Percentiles rank a stretch among this genome's conserved stretches.
These are phyloP conservation scores for Crenichthys baileyi DNA, from an alignment of 2,797 vertebrate species.

Conservation along the genomic window DNA sequence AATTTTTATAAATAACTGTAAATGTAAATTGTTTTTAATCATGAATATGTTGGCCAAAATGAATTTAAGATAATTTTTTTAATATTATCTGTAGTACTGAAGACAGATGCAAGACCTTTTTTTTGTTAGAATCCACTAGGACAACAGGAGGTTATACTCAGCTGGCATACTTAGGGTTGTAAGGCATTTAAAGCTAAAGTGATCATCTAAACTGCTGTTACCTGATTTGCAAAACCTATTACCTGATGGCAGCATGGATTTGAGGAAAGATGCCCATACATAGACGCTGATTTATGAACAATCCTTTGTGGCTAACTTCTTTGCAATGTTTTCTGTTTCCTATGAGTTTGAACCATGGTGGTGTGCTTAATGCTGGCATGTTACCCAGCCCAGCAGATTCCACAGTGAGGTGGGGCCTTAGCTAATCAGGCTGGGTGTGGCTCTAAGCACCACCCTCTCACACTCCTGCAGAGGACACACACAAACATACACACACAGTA, in stretches of 20 bases:
- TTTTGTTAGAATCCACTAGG: too few relatives aligned
- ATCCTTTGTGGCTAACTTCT: too few relatives aligned
- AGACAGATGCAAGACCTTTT: not conserved
- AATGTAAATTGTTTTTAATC: too few relatives aligned
- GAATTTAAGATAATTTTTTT: not conserved
- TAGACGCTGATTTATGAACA: not conserved
- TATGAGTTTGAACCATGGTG: slow-evolving; percentile 13
- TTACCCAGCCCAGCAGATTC: slow-evolving; percentile 78
- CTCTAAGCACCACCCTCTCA: slow-evolving; percentile 41
- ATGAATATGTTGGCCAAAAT: not conserved
- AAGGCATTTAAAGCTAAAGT: not conserved
- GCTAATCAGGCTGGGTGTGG: slow-evolving; percentile 82
- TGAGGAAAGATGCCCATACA: not conserved
- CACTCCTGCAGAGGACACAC: slow-evolving; percentile 38
- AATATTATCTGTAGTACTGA: not conserved
- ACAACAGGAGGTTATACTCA: too few relatives aligned
- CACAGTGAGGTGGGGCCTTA: slow-evolving; percentile 77
- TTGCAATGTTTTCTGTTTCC: not conserved
- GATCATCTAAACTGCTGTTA: not conserved
- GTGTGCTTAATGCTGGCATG: slow-evolving; percentile 55
- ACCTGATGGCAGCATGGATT: too few relatives aligned
- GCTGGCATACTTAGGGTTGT: not conserved
- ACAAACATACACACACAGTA: slow-evolving; percentile 36
- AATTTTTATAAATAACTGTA: too few relatives aligned
- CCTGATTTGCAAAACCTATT: not conserved